Base-by-base conservation (phyloP, 1,140 invertebrate species). In the Nasonia giraulti region DNA sequence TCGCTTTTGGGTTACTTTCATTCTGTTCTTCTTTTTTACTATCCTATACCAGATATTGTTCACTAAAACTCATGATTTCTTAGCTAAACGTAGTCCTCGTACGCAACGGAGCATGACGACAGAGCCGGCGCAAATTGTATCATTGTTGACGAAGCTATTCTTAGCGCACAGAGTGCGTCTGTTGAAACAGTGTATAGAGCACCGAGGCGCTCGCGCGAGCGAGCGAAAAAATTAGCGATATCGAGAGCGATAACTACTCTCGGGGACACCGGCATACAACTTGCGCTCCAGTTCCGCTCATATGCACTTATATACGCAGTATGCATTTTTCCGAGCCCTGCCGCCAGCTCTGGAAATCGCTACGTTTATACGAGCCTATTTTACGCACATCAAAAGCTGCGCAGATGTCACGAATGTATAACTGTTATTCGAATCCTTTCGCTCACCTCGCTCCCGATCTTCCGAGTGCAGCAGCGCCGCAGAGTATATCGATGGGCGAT, bases 381-480 rank as follows among this genome's bases (percentile, higher is more conserved):
- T 27, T 62, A 55, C 50, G 50, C 11, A 1, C 17, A n/a, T 62
- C 0, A 62, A 62, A 62, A 62, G 20, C 20, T 62, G 55, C 20
- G 17, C 55, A 62, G 20, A 62, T 62, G 55, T n/a, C 55, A n/a
- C 55, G 20, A 62, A 62, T 6, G 55, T 20, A 62, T 27, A 27
- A 62, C 55, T 62, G 55, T 62, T 62, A 62, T n/a, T 62, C 55
- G 55, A 62, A 20, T 62, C 55, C 55, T 62, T 62, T 62, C 55
- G 55, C 55, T 62, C 55, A 73, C 69, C 69, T 73, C 33, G 69
- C 69, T 73, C 69, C 69, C 27, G 27, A 73, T 73, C 20, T 62
- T 62, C 55, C 20, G 20, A 62, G 17, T n/a, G 55, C 55, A 17
- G 17, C 27, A 27, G 27, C 1, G 27, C 27, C 1, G 27, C 27